These are phyloP conservation scores for Potamarius usumacintae DNA, from an alignment of 2,113 vertebrate species.

Conservation along the genomic window DNA sequence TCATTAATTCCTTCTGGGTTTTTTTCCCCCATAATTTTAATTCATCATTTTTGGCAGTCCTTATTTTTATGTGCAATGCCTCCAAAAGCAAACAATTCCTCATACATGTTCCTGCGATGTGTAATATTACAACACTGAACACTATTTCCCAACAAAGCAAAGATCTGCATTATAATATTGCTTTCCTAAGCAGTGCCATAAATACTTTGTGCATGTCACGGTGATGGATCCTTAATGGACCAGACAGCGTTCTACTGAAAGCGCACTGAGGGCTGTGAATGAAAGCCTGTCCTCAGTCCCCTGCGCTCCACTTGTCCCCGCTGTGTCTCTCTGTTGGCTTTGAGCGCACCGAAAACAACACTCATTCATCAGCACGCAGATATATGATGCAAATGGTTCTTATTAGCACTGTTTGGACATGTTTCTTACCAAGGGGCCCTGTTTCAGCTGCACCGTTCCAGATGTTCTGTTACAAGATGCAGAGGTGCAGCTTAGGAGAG, in stretches of 20 bases:
- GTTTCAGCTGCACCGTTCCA: conserved; percentile 41
- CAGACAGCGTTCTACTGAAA: conserved; percentile 1
- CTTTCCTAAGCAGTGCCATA: not conserved
- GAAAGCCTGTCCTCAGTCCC: conserved; percentile 38
- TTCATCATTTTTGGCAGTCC: not conserved
- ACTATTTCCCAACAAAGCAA: not conserved
- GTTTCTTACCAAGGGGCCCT: conserved; percentile 59
- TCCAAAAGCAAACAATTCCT: not conserved
- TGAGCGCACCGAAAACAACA: conserved; percentile 25
- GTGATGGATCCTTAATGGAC: not conserved
- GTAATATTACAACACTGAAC: not conserved
- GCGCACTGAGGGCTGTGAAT: not conserved
- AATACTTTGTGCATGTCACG: not conserved
- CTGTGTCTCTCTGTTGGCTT: conserved; percentile 9
- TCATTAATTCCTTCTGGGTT: not conserved
- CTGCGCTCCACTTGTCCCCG: not conserved
- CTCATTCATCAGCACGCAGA: conserved; percentile 48
- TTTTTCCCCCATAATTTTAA: not conserved
- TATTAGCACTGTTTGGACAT: conserved; percentile 50
- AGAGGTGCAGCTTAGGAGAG: conserved; percentile 33
- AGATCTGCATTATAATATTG: not conserved
- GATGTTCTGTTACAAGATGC: conserved; percentile 45
- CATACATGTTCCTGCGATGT: too few species aligned
- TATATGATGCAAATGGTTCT: conserved; percentile 54
- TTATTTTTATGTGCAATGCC: not conserved